Conservation (phyloP, 2,888 invertebrate species). For the Sminthurides aquaticus region DNA sequence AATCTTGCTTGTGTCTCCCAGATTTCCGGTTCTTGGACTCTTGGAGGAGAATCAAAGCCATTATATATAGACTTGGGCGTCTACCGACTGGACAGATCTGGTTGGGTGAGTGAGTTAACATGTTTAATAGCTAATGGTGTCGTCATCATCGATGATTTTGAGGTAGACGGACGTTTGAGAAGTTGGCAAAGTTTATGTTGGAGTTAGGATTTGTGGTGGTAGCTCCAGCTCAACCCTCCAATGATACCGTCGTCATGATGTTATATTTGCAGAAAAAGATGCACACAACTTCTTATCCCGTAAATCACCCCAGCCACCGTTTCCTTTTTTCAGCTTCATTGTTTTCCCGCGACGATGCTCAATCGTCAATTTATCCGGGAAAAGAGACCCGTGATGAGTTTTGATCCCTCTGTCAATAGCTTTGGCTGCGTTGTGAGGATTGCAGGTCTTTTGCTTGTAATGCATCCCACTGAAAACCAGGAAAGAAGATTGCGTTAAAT, state of each 20-base stretch:
- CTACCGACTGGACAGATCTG: too few relatives aligned
- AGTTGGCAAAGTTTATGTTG: too few relatives aligned
- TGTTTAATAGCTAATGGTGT: too few relatives aligned
- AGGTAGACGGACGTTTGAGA: too few relatives aligned
- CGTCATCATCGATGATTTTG: too few relatives aligned
- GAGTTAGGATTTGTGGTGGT: too few relatives aligned
- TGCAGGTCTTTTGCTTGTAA: conserved; percentile 86
- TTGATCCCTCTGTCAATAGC: conserved; percentile 46
- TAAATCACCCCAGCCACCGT: conserved; percentile 97
- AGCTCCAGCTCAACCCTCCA: too few relatives aligned
- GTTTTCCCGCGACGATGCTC: conserved; percentile 57
- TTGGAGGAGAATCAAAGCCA: too few relatives aligned
- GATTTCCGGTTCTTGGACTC: too few relatives aligned
- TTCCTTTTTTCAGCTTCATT: conserved; percentile 69
- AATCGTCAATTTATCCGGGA: conserved; percentile 48
- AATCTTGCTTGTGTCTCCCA: too few relatives aligned
- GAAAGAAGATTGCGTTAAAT: conserved; percentile 13
- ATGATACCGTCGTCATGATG: conserved; percentile 1
- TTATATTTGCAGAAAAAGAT: conserved; percentile 23
- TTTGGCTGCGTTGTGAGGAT: conserved; percentile 58
- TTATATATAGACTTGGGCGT: too few relatives aligned
- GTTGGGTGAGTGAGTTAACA: too few relatives aligned
- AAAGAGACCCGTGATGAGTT: conserved; percentile 48
- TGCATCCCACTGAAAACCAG: conserved; percentile 74
- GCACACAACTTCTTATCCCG: conserved; percentile 76